Evolutionary conservation across 1,140 invertebrate genomes (phyloP).

Genomic region (Ips nitidus): DNA sequence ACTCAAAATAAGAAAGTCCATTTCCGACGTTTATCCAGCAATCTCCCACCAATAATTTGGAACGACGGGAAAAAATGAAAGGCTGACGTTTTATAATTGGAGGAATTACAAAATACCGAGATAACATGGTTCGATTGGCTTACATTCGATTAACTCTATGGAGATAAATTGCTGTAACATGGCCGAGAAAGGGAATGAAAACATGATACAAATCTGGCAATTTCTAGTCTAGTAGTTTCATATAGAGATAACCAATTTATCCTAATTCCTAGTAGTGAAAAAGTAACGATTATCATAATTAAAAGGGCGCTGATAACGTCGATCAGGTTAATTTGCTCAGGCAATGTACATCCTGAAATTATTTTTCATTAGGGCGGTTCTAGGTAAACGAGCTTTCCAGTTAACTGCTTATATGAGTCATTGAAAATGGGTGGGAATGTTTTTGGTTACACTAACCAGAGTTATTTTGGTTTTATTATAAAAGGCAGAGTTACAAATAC

Average conservation of each 20-base stretch:
- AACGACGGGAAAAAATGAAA: constrained; percentile 9
- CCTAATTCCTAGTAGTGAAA: not conserved
- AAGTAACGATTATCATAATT: not conserved
- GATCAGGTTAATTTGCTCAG: constrained; percentile 11
- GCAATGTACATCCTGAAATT: constrained; percentile 8
- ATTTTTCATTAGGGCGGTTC: constrained; percentile 25
- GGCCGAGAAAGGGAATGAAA: constrained; percentile 13
- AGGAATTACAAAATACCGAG: constrained; percentile 12
- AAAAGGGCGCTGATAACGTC: constrained; percentile 8
- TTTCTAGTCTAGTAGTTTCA: constrained; percentile 1
- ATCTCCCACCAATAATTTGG: not conserved
- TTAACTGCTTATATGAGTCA: constrained; percentile 9
- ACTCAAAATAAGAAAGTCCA: not conserved
- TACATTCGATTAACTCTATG: constrained; percentile 11
- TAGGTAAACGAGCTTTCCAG: constrained; percentile 8
- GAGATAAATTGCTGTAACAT: constrained; percentile 18
- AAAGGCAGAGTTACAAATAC: too few relatives aligned
- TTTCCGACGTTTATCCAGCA: not conserved
- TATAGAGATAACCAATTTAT: not conserved
- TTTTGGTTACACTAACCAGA: not conserved
- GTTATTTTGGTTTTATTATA: too few relatives aligned
- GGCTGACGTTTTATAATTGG: constrained; percentile 4
- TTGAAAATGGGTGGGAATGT: constrained; percentile 4
- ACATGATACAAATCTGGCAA: constrained; percentile 15
- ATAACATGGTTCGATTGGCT: constrained; percentile 11